phyloP scores from a whole-genome alignment of 1,140 invertebrate species.

The Lasioglossum albipes region DNA sequence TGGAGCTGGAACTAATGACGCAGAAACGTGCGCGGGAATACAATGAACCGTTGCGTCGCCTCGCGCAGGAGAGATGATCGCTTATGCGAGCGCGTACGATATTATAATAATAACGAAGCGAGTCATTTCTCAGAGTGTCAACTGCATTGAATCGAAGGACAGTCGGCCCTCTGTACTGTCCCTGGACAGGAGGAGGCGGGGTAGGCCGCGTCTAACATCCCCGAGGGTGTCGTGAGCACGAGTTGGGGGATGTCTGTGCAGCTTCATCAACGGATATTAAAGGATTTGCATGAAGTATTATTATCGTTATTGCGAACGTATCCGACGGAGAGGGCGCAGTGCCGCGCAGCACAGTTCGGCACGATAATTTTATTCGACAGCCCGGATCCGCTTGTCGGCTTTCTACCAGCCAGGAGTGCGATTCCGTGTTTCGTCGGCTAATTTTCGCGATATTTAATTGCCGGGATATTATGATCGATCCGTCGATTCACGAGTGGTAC shows the following conservation, averaged over 20 bases:
- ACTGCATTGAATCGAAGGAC: constrained; percentile 77
- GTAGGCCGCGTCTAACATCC: constrained; percentile 66
- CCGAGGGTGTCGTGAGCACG: constrained; percentile 72
- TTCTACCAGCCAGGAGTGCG: constrained; percentile 54
- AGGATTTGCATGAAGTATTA: constrained; percentile 80
- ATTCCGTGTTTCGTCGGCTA: constrained; percentile 59
- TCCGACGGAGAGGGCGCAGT: constrained; percentile 36
- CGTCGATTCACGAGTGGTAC: constrained; percentile 1
- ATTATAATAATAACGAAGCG: constrained; percentile 77
- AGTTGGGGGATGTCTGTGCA: constrained; percentile 56
- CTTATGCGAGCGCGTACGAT: constrained; percentile 54
- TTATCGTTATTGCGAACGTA: constrained; percentile 74
- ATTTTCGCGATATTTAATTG: constrained; percentile 50
- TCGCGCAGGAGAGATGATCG: not conserved
- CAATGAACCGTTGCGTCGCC: constrained; percentile 60
- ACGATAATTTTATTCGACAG: constrained; percentile 65
- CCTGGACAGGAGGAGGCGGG: constrained; percentile 56
- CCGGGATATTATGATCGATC: constrained; percentile 42
- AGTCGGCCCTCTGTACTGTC: constrained; percentile 65
- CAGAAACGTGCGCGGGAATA: constrained; percentile 71
- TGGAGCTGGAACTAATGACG: constrained; percentile 69
- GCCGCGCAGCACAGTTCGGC: not conserved
- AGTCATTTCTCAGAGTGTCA: constrained; percentile 80
- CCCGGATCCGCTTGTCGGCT: constrained; percentile 57
- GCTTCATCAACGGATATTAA: constrained; percentile 80